Percentiles rank a stretch among this genome's conserved stretches.
Conservation (phyloP, 2,113 vertebrate genomes). For the Podilymbus podiceps region DNA sequence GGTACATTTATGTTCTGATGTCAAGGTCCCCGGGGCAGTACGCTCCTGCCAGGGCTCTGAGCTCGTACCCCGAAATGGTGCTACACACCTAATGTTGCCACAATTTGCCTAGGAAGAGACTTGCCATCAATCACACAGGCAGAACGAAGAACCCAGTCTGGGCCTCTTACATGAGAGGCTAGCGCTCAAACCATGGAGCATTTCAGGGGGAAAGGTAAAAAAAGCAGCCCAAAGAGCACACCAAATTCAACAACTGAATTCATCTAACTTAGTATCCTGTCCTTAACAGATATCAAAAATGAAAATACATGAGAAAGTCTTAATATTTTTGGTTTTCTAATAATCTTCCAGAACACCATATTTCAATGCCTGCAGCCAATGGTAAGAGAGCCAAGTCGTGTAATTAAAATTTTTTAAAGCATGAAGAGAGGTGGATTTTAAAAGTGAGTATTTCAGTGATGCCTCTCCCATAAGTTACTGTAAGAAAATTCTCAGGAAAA, state of each 20-base stretch:
- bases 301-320: neutral
- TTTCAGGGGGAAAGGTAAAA: fast-evolving
- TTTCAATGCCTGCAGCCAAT: no score
- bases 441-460: neutral
- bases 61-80: neutral
- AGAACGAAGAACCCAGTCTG: neutral
- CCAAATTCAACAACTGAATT: neutral
- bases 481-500: neutral
- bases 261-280: neutral
- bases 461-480: neutral
- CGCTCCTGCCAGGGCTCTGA: neutral
- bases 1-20: fast-evolving
- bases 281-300: neutral
- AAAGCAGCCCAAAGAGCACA: neutral
- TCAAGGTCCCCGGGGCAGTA: neutral
- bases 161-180: neutral
- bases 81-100: neutral
- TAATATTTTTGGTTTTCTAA: neutral
- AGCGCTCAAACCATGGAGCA: neutral
- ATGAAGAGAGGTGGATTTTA: neutral
- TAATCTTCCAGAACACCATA: no score
- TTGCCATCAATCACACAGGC: neutral
- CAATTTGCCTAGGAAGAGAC: neutral
- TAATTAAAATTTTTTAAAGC: neutral
- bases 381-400: no score